Evolutionary conservation across 2,113 vertebrate species (phyloP), one percentile per base, ranked within the genome.

Genomic region (Platysteira castanea): DNA sequence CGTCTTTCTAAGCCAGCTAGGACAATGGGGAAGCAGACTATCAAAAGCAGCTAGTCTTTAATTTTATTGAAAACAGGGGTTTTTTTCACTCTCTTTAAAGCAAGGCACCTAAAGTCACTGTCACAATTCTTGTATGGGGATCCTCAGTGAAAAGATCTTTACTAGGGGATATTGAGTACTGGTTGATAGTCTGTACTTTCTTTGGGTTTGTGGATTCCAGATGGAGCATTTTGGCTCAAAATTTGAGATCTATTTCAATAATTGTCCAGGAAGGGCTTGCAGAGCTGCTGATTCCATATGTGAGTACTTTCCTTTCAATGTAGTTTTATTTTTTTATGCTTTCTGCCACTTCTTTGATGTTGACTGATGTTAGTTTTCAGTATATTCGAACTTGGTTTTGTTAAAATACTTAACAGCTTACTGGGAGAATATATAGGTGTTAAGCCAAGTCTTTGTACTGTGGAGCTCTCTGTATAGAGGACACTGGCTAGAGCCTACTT

Each of bases 351-450:
- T 52, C 33, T 87, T 77, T 86, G 57, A 61, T 91, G 82, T 57
- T 80, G 37, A 33, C 50, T 78, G 47, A 28, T 78, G 56, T 82
- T 90, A 60, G 79, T 89, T 61, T 81, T 64, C 44, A 56, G 49
- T 47, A 50, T 37, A 23, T 70, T 87, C 87, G 42, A 89, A 78
- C 26, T 76, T 49, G 47, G 5, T 70, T 92, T 88, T 93, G 52
- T 82, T 90, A 70, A 87, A 92, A 44, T 35, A 57, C 24, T 73
- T 92, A 39, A 46, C 44, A 76, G 22, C 37, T 71, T 77, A 71
- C 23, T 33, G 23, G 35, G 28, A 21, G 30, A 87, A 67, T 17
- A 5, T 37, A 2, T 5, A 24, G 28, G 49, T 78, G n/a, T 82
- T 84, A 64, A 70, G 37, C 42, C 39, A 65, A 65, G 47, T 59